Percentiles rank a stretch among this genome's conserved stretches.
Conservation (phyloP, 2,888 invertebrate genomes). For the Melanostoma mellinum region DNA sequence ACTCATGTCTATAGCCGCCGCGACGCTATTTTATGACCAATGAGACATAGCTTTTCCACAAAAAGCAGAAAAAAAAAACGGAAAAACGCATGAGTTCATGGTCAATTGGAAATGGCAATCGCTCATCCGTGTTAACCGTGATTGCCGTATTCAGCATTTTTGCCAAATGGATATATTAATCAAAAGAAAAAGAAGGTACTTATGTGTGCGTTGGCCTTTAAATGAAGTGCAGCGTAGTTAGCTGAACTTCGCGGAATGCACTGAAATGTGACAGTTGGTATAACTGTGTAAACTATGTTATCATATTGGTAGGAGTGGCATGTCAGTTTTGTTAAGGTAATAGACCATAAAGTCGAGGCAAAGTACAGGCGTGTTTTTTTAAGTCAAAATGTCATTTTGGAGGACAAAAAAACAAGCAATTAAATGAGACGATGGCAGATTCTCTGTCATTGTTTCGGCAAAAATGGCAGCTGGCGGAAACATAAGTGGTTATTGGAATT, state of each 20-base stretch:
- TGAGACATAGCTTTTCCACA: constrained; percentile 38
- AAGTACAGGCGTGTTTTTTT: not conserved
- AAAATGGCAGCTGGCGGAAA: too few relatives aligned
- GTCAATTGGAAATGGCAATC: constrained; percentile 70
- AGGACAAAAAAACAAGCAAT: too few relatives aligned
- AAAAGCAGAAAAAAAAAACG: constrained; percentile 22
- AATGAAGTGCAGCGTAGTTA: constrained; percentile 39
- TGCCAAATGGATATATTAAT: constrained; percentile 61
- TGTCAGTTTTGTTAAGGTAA: constrained; percentile 5
- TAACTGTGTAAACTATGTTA: not conserved
- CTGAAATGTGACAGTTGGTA: constrained; percentile 49
- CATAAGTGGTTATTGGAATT: too few relatives aligned
- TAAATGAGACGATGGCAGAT: too few relatives aligned
- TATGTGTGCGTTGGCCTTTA: constrained; percentile 47
- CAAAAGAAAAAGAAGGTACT: constrained; percentile 33
- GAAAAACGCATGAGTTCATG: constrained; percentile 64
- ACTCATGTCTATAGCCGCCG: not conserved
- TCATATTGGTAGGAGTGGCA: constrained; percentile 33
- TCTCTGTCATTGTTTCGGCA: too few relatives aligned
- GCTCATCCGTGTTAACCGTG: constrained; percentile 68
- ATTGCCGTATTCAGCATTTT: constrained; percentile 62
- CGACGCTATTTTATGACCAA: constrained; percentile 31
- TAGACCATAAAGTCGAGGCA: not conserved
- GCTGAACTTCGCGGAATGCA: constrained; percentile 46
- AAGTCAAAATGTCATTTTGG: too few relatives aligned